Conservation (phyloP, 2,888 invertebrate genomes). For the Aspidiotus destructor region DNA sequence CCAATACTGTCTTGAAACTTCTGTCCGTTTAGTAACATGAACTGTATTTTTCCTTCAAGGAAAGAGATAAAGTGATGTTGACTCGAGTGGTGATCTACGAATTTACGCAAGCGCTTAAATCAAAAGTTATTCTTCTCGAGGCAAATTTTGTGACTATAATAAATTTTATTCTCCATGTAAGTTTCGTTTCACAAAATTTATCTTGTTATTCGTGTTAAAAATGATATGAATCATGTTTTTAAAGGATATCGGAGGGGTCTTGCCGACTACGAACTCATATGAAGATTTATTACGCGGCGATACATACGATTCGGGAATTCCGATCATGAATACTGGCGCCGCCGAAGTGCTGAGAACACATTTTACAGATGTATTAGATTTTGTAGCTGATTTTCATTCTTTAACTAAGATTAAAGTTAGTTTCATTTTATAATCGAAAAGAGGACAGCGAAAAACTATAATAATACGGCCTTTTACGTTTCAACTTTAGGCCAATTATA, state of each 20-base stretch:
- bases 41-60: conserved; percentile 46
- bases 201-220: conserved; percentile 16
- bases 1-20: background rate
- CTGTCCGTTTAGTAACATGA: no score
- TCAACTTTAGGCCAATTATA: conserved; percentile 12
- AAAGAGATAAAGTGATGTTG: conserved; percentile 86
- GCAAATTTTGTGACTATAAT: conserved; percentile 86
- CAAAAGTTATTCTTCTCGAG: conserved; percentile 89
- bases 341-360: conserved; percentile 90
- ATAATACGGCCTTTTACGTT: background rate
- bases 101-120: conserved; percentile 87
- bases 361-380: conserved; percentile 84
- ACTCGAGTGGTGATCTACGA: conserved; percentile 88
- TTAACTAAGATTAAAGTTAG: conserved; percentile 88
- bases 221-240: conserved; percentile 34
- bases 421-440: conserved; percentile 18
- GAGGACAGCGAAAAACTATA: background rate
- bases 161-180: conserved; percentile 71
- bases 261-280: conserved; percentile 50
- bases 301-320: conserved; percentile 45
- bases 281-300: conserved; percentile 17
- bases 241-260: conserved; percentile 75
- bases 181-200: conserved; percentile 28
- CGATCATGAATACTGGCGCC: conserved; percentile 59
- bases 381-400: conserved; percentile 91